These are phyloP conservation scores for Muricea muricata DNA, from an alignment of 92 coral and sea anemone species.

Conservation along the genomic window DNA sequence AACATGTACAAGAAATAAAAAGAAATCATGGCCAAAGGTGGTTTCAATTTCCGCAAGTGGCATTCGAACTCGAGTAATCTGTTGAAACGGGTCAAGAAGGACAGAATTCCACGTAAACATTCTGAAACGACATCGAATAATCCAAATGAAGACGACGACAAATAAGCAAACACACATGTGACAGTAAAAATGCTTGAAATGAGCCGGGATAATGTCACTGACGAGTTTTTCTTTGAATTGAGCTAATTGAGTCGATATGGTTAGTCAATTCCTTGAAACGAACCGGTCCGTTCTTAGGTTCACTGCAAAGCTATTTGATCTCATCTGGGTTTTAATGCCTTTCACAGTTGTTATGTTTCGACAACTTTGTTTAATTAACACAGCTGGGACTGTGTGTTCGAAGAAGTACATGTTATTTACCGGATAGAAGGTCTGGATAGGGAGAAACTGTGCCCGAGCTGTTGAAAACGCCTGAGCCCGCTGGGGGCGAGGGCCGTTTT, in stretches of 20 bases:
- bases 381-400: too few relatives aligned
- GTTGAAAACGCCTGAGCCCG: too few relatives aligned
- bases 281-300: constrained; percentile 26
- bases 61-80: not conserved
- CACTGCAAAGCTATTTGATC: constrained; percentile 22
- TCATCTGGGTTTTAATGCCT: constrained; percentile 15
- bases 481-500: too few relatives aligned
- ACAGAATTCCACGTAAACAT: not conserved
- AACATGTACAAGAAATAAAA: constrained; percentile 39
- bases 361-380: constrained; percentile 7
- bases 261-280: not conserved
- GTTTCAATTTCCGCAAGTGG: constrained; percentile 37
- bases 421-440: too few relatives aligned
- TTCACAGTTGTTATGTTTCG: constrained; percentile 6
- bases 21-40: constrained; percentile 18
- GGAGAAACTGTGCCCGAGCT: too few relatives aligned
- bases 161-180: constrained; percentile 42
- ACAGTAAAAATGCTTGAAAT: not conserved
- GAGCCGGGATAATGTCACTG: not conserved
- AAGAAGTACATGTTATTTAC: too few relatives aligned
- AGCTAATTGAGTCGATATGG: constrained; percentile 4
- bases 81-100: not conserved
- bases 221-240: not conserved
- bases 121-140: not conserved
- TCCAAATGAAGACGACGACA: constrained; percentile 49